Base-by-base conservation (phyloP, 2,888 invertebrate genomes). In the Calephelis perditalis region DNA sequence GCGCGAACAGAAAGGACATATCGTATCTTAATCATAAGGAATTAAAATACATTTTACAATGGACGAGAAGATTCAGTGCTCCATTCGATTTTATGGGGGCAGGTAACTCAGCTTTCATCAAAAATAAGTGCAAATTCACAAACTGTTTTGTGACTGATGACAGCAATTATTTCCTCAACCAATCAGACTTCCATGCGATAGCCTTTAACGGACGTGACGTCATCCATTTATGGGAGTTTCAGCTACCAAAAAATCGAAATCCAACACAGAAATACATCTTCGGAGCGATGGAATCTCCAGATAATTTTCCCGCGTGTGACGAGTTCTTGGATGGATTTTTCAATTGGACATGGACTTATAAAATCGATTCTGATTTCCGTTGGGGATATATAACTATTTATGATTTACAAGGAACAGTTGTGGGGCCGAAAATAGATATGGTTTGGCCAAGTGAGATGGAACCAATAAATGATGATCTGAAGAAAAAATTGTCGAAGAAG, bases 201-300 rank as follows among this genome's bases (percentile, higher is more conserved):
- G 60, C 59, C 0, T 62, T 70, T 61, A 67, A 70, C 8, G 66
- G 68, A 0, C 59, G 63, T 4, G 63, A 68, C 9, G 63, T 66
- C 1, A 45, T 61, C 36, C 45, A 65, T 9, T 8, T 66, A 12
- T 59, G 61, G 61, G 58, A 43, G 0, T 62, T 60, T 12, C 56
- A 64, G 52, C 56, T 67, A 61, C 66, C 65, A 2, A 8, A 37
- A 11, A 59, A 47, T 3, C 72, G 83, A 59, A 71, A 73, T 0
- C 60, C 66, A 0, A 71, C 71, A 26, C 84, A 84, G 62, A 84
- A 84, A 60, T 84, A 77, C 62, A 77, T 77, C 2, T 84, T 78
- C 57, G 77, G 72, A 7, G 73, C 70, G 8, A 79, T 78, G 61
- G 86, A 86, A 65, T 82, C 86, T 2, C 63, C 83, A 3, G 70